A percentile compares a stretch with the other conserved stretches of the same genome.
phyloP scores from a whole-genome alignment of 53 echinoderm and acorn worm species.

The Luidia sarsii region DNA sequence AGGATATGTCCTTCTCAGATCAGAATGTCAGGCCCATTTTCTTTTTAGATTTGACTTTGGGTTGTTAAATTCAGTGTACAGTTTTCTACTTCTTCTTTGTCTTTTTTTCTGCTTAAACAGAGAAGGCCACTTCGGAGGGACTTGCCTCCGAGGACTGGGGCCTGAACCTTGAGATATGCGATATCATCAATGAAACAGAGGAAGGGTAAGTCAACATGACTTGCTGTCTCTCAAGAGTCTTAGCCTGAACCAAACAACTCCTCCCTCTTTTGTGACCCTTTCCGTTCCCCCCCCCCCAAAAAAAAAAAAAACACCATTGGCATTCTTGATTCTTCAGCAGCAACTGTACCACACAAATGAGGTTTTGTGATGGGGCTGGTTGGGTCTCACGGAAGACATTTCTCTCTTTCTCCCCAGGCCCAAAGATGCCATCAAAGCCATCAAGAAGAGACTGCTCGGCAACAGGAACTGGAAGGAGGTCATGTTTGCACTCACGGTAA shows the following conservation, averaged over 20 bases:
- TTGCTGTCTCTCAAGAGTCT: no score
- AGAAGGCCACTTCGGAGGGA: constrained; percentile 88
- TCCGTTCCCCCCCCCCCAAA: no score
- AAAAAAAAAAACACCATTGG: no score
- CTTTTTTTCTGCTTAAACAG: constrained; percentile 45
- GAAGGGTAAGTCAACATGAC: constrained; percentile 76
- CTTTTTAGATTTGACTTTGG: no score
- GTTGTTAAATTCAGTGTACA: no score
- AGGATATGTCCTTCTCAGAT: no score
- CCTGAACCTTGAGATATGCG: constrained; percentile 96
- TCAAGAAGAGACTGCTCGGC: constrained; percentile 91
- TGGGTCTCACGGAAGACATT: neutral
- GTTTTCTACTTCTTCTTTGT: neutral
- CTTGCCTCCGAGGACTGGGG: constrained; percentile 97
- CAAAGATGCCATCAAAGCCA: constrained; percentile 94
- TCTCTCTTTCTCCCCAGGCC: constrained; percentile 65
- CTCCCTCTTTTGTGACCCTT: no score
- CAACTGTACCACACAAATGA: neutral
- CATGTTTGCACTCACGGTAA: constrained; percentile 94
- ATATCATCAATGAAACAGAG: constrained; percentile 98
- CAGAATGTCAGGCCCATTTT: no score
- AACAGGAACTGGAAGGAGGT: constrained; percentile 99
- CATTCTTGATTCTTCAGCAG: neutral
- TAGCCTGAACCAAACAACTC: no score
- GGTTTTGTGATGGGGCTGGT: neutral